Conservation (phyloP, 2,888 invertebrate species). For the Clostera curtula region DNA sequence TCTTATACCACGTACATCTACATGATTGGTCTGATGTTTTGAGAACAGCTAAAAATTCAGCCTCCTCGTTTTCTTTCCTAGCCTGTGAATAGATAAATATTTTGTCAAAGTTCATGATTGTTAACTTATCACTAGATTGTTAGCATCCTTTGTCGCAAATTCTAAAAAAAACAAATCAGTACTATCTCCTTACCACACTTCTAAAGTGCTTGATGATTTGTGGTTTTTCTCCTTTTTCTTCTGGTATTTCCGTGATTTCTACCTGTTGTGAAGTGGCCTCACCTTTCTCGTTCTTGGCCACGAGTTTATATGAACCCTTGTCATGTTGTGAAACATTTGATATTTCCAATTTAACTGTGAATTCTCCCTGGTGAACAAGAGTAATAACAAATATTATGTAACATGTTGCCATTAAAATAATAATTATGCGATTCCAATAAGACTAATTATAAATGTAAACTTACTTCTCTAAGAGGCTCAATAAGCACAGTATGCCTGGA, state of each 20-base stretch:
- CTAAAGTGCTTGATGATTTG: slow-evolving; percentile 85
- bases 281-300: slow-evolving; percentile 94
- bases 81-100: slow-evolving; percentile 34
- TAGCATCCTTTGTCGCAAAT: too few relatives aligned
- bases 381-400: too few relatives aligned
- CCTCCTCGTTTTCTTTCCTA: slow-evolving; percentile 77
- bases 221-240: slow-evolving; percentile 86
- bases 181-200: slow-evolving; percentile 78
- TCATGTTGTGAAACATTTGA: slow-evolving; percentile 86
- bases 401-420: background rate
- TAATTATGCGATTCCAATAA: background rate
- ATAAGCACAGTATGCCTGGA: slow-evolving; percentile 84
- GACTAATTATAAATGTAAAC: slow-evolving; percentile 14
- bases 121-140: too few relatives aligned
- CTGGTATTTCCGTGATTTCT: slow-evolving; percentile 88
- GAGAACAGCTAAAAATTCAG: slow-evolving; percentile 85
- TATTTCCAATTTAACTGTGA: slow-evolving; percentile 92
- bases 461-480: slow-evolving; percentile 86
- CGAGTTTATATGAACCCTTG: slow-evolving; percentile 91
- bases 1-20: slow-evolving; percentile 91
- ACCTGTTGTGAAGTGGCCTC: slow-evolving; percentile 93
- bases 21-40: slow-evolving; percentile 85
- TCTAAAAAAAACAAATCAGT: too few relatives aligned
- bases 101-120: background rate
- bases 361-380: slow-evolving; percentile 81